phyloP scores from a whole-genome alignment of 2,888 invertebrate species.

The Aleiodes leptofemur region DNA sequence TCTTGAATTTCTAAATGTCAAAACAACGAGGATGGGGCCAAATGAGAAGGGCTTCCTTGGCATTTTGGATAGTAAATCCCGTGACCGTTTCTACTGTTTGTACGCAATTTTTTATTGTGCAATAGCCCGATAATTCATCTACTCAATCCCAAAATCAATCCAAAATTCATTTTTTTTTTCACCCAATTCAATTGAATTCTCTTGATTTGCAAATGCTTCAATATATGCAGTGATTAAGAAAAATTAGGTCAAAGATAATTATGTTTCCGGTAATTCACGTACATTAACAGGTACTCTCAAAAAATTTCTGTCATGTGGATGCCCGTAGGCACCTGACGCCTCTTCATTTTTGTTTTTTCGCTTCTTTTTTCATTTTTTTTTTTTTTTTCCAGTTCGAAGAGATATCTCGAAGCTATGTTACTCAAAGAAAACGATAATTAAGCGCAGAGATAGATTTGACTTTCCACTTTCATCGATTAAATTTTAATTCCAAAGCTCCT shows the following conservation, averaged over 20 bases:
- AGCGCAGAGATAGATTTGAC: background rate
- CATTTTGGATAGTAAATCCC: slow-evolving; percentile 55
- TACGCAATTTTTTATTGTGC: slow-evolving; percentile 46
- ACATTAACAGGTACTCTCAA: too few species aligned
- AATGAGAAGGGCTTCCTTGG: slow-evolving; percentile 56
- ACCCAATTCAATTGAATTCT: slow-evolving; percentile 10
- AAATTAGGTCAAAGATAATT: too few species aligned
- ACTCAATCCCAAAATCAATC: slow-evolving; percentile 3
- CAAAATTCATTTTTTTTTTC: too few species aligned
- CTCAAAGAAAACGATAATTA: background rate
- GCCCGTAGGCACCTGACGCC: too few species aligned
- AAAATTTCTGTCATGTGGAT: too few species aligned
- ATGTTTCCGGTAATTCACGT: too few species aligned
- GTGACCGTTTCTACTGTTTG: slow-evolving; percentile 36
- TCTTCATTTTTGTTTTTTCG: too few species aligned
- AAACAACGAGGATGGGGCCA: slow-evolving; percentile 33
- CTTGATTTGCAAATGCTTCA: background rate
- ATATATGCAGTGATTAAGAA: background rate
- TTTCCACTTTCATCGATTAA: slow-evolving; percentile 9
- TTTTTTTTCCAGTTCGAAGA: too few species aligned
- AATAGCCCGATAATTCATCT: background rate
- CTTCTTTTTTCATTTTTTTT: too few species aligned
- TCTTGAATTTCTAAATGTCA: slow-evolving; percentile 57
- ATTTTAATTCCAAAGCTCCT: background rate
- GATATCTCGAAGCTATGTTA: too few species aligned